A percentile compares a stretch with the other conserved stretches of the same genome.
phyloP scores from a whole-genome alignment of 2,888 invertebrate genomes.

The Lamproptera curius region DNA sequence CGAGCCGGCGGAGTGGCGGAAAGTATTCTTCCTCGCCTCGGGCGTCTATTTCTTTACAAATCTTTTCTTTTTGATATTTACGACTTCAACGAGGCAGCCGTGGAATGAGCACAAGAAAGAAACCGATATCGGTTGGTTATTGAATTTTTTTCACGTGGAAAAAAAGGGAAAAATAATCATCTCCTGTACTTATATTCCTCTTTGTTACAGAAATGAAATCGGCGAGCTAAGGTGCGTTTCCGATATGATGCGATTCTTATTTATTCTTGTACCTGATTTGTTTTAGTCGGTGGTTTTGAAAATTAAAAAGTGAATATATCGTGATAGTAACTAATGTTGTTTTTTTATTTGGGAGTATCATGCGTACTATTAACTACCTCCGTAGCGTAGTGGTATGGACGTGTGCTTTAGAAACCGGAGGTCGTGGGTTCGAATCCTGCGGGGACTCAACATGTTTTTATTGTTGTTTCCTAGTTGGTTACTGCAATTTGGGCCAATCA shows the following conservation, averaged over 20 bases:
- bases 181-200: background rate
- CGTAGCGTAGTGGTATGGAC: no score
- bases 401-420: no score
- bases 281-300: background rate
- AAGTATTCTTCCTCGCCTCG: slow-evolving; percentile 86
- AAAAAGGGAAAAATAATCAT: background rate
- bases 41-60: slow-evolving; percentile 84
- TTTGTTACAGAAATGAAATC: slow-evolving; percentile 17
- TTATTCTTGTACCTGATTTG: slow-evolving; percentile 8
- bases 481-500: no score
- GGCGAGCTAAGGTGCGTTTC: background rate
- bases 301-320: background rate
- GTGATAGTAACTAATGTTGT: background rate
- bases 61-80: slow-evolving; percentile 83
- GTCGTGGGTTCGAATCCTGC: no score
- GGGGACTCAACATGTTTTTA: no score
- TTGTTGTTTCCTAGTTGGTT: no score
- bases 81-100: slow-evolving; percentile 81
- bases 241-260: background rate
- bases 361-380: no score
- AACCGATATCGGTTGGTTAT: slow-evolving; percentile 40
- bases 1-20: slow-evolving; percentile 82
- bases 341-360: no score
- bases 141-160: slow-evolving; percentile 1
- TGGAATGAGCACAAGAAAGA: slow-evolving; percentile 81